Conservation (phyloP, 2,797 vertebrate species). For the Capromys pilorides region DNA sequence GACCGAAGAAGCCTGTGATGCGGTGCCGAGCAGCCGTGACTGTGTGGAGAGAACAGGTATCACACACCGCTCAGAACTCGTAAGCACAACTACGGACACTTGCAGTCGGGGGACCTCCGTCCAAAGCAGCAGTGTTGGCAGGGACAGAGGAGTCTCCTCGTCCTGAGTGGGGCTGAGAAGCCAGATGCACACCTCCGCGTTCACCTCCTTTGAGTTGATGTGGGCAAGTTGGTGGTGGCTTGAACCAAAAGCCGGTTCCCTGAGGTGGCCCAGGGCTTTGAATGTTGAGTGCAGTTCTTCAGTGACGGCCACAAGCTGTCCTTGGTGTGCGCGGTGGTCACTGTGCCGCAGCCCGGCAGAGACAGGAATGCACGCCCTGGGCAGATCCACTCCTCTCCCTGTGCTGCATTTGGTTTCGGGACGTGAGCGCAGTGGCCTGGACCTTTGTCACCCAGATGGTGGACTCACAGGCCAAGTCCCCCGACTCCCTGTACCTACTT, state of each 20-base stretch:
- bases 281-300: slow-evolving; percentile 3
- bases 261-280: neutral
- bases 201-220: rapidly evolving
- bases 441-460: neutral
- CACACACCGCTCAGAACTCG: neutral
- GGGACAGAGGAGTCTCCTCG: neutral
- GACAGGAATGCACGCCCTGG: rapidly evolving
- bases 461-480: slow-evolving; percentile 29
- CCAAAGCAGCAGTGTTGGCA: neutral
- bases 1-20: slow-evolving; percentile 48
- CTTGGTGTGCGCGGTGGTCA: slow-evolving; percentile 59
- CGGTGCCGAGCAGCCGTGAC: neutral
- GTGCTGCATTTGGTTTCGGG: neutral
- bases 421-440: neutral
- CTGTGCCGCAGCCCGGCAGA: neutral
- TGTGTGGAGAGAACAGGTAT: neutral
- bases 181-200: rapidly evolving
- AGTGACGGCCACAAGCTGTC: slow-evolving; percentile 18
- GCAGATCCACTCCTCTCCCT: neutral
- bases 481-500: neutral
- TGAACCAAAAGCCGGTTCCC: neutral
- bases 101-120: neutral
- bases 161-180: neutral
- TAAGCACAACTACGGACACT: neutral
- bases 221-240: neutral